These are phyloP conservation scores for Tortricodes alternella DNA, from an alignment of 2,888 invertebrate genomes.

Conservation along the genomic window DNA sequence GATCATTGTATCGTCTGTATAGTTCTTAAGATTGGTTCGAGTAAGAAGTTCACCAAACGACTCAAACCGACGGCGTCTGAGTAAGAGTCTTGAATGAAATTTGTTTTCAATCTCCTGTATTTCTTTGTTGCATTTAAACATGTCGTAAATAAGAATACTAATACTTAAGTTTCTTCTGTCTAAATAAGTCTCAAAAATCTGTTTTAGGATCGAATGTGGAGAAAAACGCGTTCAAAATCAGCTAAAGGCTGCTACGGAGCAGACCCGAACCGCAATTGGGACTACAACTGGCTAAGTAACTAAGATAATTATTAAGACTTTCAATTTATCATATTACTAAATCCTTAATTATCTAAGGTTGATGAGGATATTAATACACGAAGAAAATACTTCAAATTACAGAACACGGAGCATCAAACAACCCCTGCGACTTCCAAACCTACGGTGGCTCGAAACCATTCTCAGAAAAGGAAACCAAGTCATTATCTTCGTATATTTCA, in stretches of 20 bases:
- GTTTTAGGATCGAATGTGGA: slow-evolving; percentile 86
- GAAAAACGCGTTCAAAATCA: slow-evolving; percentile 84
- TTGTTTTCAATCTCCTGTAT: too few relatives aligned
- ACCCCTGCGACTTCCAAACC: slow-evolving; percentile 85
- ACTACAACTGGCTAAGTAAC: slow-evolving; percentile 80
- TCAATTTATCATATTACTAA: too few relatives aligned
- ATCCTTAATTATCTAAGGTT: too few relatives aligned
- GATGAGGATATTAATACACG: neutral
- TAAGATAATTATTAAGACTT: too few relatives aligned
- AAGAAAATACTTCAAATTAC: slow-evolving; percentile 41
- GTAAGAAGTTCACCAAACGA: too few relatives aligned
- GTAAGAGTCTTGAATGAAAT: too few relatives aligned
- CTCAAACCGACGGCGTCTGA: too few relatives aligned
- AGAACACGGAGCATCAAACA: slow-evolving; percentile 78
- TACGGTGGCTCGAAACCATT: slow-evolving; percentile 86
- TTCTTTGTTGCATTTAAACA: too few relatives aligned
- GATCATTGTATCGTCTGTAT: too few relatives aligned
- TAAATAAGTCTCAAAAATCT: slow-evolving; percentile 10
- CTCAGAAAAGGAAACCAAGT: slow-evolving; percentile 86
- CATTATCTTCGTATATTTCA: slow-evolving; percentile 80
- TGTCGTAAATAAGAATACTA: too few relatives aligned
- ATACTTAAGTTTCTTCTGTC: too few relatives aligned
- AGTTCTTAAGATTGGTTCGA: too few relatives aligned
- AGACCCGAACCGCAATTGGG: slow-evolving; percentile 92
- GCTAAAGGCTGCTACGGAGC: slow-evolving; percentile 84